Conservation (phyloP, 2,113 vertebrate species). For the Caranx ignobilis region DNA sequence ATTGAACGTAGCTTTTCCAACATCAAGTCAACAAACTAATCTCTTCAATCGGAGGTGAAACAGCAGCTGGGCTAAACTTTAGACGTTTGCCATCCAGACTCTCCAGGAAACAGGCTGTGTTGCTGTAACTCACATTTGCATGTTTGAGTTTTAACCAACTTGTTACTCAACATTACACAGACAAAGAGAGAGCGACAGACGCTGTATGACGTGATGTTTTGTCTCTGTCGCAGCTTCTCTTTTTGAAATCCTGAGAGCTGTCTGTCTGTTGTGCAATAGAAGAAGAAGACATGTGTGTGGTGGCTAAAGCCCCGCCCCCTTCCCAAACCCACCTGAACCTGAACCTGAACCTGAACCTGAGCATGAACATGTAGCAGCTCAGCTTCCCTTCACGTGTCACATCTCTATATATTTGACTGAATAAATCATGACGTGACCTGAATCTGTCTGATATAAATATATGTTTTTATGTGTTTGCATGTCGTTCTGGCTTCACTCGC, state of each 20-base stretch:
- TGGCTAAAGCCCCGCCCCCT: background rate
- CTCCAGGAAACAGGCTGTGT: too few relatives aligned
- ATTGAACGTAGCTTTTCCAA: too few relatives aligned
- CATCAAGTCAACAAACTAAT: too few relatives aligned
- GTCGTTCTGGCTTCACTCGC: background rate
- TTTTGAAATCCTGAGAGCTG: background rate
- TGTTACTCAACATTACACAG: too few relatives aligned
- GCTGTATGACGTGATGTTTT: background rate
- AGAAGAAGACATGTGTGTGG: conserved; percentile 12
- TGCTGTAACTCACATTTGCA: too few relatives aligned
- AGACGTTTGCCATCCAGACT: too few relatives aligned
- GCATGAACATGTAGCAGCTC: background rate
- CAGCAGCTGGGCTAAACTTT: too few relatives aligned
- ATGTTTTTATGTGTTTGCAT: background rate
- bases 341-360: too few relatives aligned
- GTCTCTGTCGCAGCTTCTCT: background rate
- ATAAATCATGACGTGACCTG: background rate
- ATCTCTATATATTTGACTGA: background rate
- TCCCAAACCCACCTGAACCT: too few relatives aligned
- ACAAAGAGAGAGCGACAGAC: background rate
- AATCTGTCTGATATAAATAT: background rate
- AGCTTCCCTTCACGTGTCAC: background rate
- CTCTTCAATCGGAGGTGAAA: too few relatives aligned
- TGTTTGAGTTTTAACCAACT: too few relatives aligned
- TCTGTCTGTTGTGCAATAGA: conserved; percentile 18